Conservation (phyloP, 2,113 vertebrate genomes). For the Peromyscus maniculatus region DNA sequence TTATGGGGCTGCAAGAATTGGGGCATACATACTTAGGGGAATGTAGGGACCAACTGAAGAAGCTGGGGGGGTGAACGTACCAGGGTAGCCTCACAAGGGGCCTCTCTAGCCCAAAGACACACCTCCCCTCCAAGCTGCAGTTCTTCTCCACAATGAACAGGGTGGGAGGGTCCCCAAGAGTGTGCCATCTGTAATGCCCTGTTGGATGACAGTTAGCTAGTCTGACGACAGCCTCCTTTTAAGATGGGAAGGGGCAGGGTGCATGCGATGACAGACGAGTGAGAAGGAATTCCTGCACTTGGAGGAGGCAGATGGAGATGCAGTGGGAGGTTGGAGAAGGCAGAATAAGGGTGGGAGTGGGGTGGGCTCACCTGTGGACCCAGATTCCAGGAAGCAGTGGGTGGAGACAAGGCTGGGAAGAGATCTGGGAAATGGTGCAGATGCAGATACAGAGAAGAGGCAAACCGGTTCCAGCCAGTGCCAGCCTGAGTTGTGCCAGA, state of each 20-base stretch:
- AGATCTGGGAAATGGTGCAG: no score
- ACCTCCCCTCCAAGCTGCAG: background rate
- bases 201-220: background rate
- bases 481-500: background rate
- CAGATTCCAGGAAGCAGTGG: background rate
- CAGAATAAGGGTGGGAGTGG: background rate
- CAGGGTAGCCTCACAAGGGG: background rate
- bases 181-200: background rate
- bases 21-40: background rate
- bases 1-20: background rate
- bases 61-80: background rate
- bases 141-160: background rate
- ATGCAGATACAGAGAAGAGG: background rate
- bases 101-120: background rate
- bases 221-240: background rate
- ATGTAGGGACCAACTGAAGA: background rate
- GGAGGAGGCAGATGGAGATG: background rate
- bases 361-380: rapidly evolving
- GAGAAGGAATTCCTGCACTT: background rate
- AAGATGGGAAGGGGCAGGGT: background rate
- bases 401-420: background rate
- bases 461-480: rapidly evolving
- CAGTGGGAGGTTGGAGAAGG: background rate
- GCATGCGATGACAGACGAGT: background rate
- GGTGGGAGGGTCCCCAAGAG: background rate